phyloP scores from a whole-genome alignment of 2,888 invertebrate species.

The Phrixothrix hirtus region DNA sequence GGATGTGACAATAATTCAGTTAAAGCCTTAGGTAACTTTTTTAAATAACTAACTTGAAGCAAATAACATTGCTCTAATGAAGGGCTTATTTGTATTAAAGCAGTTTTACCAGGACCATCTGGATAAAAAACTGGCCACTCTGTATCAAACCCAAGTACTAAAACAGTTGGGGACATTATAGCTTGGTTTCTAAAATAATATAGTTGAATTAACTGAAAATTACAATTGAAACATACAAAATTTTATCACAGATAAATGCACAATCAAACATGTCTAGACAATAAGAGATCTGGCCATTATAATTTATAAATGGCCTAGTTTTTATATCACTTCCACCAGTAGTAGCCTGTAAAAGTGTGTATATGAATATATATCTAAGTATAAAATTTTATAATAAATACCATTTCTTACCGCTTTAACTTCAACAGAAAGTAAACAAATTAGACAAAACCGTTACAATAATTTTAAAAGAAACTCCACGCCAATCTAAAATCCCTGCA shows the following conservation, averaged over 20 bases:
- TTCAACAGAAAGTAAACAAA: constrained; percentile 3
- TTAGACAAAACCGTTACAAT: constrained; percentile 2
- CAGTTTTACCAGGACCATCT: constrained; percentile 63
- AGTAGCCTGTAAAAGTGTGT: background rate
- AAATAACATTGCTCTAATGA: constrained; percentile 63
- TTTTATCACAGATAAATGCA: background rate
- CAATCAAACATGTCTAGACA: background rate
- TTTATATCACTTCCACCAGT: too few species aligned
- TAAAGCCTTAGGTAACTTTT: constrained; percentile 62
- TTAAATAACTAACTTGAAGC: constrained; percentile 61
- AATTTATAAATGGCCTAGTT: background rate
- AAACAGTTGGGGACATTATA: constrained; percentile 9
- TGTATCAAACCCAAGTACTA: constrained; percentile 67
- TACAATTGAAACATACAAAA: background rate
- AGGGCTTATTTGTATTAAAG: constrained; percentile 66
- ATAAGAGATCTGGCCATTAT: background rate
- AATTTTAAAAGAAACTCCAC: too few species aligned
- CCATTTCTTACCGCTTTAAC: background rate
- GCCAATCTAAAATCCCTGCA: too few species aligned
- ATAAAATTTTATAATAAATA: too few species aligned
- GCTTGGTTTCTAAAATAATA: background rate
- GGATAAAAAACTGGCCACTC: constrained; percentile 69
- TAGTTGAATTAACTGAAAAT: background rate
- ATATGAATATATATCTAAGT: background rate
- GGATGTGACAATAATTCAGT: constrained; percentile 61